Conservation (phyloP, 2,888 invertebrate species). For the Agrochola litura region DNA sequence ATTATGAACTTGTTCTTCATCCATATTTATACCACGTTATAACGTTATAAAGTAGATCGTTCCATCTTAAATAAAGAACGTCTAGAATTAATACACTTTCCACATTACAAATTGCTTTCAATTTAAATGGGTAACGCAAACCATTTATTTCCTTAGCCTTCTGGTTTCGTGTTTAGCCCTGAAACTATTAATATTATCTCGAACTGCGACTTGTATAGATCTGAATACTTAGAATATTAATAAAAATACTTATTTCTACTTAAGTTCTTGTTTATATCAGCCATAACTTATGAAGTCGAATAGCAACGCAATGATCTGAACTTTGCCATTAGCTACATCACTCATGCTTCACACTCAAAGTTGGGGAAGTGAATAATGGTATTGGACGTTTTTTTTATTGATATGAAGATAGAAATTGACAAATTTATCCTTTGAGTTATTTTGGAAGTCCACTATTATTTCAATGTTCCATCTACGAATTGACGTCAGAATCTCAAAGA, state of each 20-base stretch:
- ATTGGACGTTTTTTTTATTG: constrained; percentile 30
- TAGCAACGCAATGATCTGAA: neutral
- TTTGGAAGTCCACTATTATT: neutral
- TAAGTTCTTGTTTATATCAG: constrained; percentile 19
- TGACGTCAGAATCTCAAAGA: neutral
- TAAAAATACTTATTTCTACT: constrained; percentile 15
- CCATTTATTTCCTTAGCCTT: constrained; percentile 34
- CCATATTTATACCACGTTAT: constrained; percentile 48
- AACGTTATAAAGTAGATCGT: constrained; percentile 40
- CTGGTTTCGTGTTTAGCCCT: constrained; percentile 31
- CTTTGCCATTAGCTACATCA: constrained; percentile 24
- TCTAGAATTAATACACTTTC: constrained; percentile 43
- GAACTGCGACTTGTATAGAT: constrained; percentile 18
- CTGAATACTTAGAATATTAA: neutral
- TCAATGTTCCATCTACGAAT: neutral
- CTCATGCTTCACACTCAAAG: constrained; percentile 1
- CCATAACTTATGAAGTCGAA: constrained; percentile 16
- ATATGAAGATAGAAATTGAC: constrained; percentile 4
- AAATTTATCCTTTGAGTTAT: constrained; percentile 4
- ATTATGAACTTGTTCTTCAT: constrained; percentile 54
- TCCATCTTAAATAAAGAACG: constrained; percentile 35
- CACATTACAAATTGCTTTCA: constrained; percentile 48
- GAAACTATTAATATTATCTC: constrained; percentile 43
- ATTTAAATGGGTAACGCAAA: constrained; percentile 46
- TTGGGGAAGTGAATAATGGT: constrained; percentile 5